These are phyloP conservation scores for Heterohyrax brucei DNA, from an alignment of 2,797 vertebrate genomes.

Conservation along the genomic window DNA sequence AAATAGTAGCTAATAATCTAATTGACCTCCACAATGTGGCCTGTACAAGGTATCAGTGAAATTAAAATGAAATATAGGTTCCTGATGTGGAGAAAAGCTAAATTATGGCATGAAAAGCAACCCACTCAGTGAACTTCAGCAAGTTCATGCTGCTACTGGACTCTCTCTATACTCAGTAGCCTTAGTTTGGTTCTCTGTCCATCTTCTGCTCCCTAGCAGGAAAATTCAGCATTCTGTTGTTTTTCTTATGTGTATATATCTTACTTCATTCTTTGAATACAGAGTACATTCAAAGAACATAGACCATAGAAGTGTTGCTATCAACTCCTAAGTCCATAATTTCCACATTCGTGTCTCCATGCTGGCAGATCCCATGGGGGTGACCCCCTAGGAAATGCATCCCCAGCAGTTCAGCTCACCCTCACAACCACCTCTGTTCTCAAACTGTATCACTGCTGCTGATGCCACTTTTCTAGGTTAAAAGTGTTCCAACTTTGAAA, in stretches of 20 bases:
- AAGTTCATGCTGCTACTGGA: neutral
- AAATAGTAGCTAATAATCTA: conserved; percentile 47
- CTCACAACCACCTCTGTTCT: neutral
- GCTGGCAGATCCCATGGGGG: neutral
- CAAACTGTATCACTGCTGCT: neutral
- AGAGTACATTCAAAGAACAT: neutral
- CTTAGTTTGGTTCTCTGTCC: neutral
- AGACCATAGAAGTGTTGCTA: no score
- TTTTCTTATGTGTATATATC: neutral
- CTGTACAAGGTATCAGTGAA: conserved; percentile 28
- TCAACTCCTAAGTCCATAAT: neutral
- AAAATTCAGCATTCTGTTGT: neutral
- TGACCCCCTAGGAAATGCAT: neutral
- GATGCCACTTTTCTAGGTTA: neutral
- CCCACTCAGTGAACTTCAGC: neutral
- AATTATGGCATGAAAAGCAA: conserved; percentile 39
- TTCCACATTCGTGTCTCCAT: neutral
- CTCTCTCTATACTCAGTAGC: neutral
- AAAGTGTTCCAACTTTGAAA: neutral
- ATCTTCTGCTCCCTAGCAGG: neutral
- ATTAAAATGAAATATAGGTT: conserved; percentile 60
- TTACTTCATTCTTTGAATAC: neutral
- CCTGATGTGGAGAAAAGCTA: neutral
- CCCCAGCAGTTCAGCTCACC: neutral
- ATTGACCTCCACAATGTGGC: neutral